Evolutionary conservation across 2,113 vertebrate genomes (phyloP).

Genomic region (Silurus meridionalis): DNA sequence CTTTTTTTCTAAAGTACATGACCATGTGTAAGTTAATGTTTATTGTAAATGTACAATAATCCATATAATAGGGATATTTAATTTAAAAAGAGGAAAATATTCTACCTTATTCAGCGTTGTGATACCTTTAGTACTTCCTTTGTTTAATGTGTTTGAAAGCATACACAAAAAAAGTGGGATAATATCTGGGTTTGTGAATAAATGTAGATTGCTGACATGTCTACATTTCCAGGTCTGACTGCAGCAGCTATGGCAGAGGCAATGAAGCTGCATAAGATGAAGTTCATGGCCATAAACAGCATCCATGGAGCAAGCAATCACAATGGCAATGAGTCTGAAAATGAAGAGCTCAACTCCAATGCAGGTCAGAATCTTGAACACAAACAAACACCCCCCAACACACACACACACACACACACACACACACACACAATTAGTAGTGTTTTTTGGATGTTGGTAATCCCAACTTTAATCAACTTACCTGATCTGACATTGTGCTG

Average conservation of each 20-base stretch:
- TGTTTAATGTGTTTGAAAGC: too few species aligned
- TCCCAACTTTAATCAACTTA: background rate
- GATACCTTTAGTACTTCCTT: background rate
- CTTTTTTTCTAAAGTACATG: background rate
- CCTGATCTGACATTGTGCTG: background rate
- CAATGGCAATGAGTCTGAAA: constrained; percentile 81
- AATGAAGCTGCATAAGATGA: constrained; percentile 91
- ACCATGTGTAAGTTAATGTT: background rate
- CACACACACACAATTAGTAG: background rate
- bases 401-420: background rate
- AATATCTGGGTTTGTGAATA: constrained; percentile 1
- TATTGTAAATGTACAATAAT: background rate
- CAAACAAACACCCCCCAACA: constrained; percentile 10
- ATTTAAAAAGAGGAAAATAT: background rate
- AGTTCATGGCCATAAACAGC: constrained; percentile 85
- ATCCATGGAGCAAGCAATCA: constrained; percentile 82
- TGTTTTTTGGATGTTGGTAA: background rate
- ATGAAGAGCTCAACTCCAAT: constrained; percentile 83
- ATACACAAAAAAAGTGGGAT: too few species aligned
- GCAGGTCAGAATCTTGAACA: constrained; percentile 68
- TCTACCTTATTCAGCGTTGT: background rate
- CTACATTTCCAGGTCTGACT: constrained; percentile 77
- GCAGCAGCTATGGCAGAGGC: constrained; percentile 87
- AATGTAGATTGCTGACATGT: constrained; percentile 20
- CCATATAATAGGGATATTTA: background rate